phyloP scores from a whole-genome alignment of 2,888 invertebrate species.

The Pegoplata infirma region DNA sequence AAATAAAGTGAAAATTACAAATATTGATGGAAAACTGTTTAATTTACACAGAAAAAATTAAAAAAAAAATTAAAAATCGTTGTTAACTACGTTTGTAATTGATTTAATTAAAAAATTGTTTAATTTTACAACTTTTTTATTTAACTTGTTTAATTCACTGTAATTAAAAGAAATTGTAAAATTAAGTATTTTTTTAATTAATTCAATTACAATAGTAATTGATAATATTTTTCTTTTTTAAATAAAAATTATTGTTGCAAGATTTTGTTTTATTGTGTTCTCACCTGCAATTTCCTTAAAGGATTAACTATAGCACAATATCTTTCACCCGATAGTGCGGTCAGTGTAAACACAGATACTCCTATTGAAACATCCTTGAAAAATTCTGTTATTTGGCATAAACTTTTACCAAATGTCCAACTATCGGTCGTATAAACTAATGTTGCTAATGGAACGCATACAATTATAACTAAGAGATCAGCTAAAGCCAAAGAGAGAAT shows the following conservation, averaged over 20 bases:
- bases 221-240: too few species aligned
- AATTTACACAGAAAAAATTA: background rate
- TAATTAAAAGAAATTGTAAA: too few species aligned
- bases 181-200: too few species aligned
- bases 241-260: too few species aligned
- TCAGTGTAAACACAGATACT: slow-evolving; percentile 95
- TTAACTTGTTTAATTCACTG: too few species aligned
- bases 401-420: slow-evolving; percentile 91
- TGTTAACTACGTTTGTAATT: too few species aligned
- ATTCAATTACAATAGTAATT: too few species aligned
- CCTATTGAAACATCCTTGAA: slow-evolving; percentile 94
- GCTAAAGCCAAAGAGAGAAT: slow-evolving; percentile 89
- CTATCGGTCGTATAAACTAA: slow-evolving; percentile 91
- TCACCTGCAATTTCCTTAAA: slow-evolving; percentile 85
- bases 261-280: background rate
- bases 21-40: too few species aligned
- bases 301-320: slow-evolving; percentile 97
- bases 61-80: too few species aligned
- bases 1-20: too few species aligned
- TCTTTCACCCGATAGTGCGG: slow-evolving; percentile 92
- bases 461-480: slow-evolving; percentile 88
- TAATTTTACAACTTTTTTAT: too few species aligned
- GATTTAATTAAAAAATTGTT: too few species aligned
- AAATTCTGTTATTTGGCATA: slow-evolving; percentile 90
- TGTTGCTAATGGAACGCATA: slow-evolving; percentile 91